Percentiles rank a stretch among this genome's conserved stretches.
phyloP scores from a whole-genome alignment of 2,113 vertebrate species.

The Gymnorhina tibicen region DNA sequence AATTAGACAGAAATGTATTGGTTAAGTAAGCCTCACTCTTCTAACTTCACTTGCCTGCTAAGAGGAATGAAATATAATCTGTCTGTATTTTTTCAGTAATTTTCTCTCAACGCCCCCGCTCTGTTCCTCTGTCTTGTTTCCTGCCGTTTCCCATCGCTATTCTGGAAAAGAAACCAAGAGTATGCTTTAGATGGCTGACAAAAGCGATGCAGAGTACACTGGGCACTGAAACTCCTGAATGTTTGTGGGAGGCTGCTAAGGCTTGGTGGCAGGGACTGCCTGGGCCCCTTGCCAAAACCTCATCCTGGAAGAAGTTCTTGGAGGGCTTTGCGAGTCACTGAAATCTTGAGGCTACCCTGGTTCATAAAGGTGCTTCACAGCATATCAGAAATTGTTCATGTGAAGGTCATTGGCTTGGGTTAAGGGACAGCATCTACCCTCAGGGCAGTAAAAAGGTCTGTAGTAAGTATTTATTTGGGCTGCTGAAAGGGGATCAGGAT shows the following conservation, averaged over 20 bases:
- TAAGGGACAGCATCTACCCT: background rate
- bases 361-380: background rate
- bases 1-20: background rate
- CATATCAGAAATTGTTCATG: background rate
- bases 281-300: background rate
- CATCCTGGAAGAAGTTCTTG: background rate
- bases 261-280: background rate
- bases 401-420: background rate
- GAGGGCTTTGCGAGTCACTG: background rate
- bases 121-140: background rate
- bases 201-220: rapidly evolving
- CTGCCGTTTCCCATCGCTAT: background rate
- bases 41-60: background rate
- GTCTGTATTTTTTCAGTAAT: background rate
- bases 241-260: background rate
- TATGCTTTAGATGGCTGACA: background rate
- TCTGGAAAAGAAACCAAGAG: background rate
- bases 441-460: background rate
- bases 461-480: background rate
- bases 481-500: background rate
- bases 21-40: background rate
- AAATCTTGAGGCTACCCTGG: background rate
- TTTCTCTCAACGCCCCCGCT: rapidly evolving
- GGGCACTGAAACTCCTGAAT: background rate
- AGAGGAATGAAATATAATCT: background rate